A percentile compares a stretch with the other conserved stretches of the same genome.
These are phyloP conservation scores for Ostrea edulis DNA, from an alignment of 1,140 invertebrate genomes.

Conservation along the genomic window DNA sequence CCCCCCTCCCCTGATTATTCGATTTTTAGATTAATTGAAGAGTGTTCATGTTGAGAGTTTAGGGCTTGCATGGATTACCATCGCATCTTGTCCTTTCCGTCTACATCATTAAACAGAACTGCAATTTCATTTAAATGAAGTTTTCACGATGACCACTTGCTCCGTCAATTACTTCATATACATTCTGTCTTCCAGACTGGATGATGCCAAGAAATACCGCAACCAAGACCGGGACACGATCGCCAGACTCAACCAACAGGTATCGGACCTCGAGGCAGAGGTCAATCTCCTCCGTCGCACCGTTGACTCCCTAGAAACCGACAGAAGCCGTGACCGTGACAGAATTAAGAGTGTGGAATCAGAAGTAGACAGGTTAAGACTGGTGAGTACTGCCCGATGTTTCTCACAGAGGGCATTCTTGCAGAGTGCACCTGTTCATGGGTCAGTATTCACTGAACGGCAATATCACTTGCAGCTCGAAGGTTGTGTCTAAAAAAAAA, in stretches of 20 bases:
- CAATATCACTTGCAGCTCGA: too few relatives aligned
- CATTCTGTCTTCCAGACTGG: slow-evolving; percentile 75
- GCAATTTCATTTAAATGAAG: too few relatives aligned
- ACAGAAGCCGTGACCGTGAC: slow-evolving; percentile 78
- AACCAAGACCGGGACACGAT: slow-evolving; percentile 80
- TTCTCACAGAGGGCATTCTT: background rate
- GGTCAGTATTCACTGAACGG: too few relatives aligned
- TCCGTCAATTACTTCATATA: background rate
- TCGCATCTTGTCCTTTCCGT: too few relatives aligned
- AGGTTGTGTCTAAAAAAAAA: too few relatives aligned
- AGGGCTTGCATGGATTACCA: too few relatives aligned
- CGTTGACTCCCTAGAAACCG: slow-evolving; percentile 80
- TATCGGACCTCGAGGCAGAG: slow-evolving; percentile 81
- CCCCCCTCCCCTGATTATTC: too few relatives aligned
- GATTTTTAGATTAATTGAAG: too few relatives aligned
- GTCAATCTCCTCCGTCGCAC: slow-evolving; percentile 80
- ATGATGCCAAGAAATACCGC: slow-evolving; percentile 79
- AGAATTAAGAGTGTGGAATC: slow-evolving; percentile 79
- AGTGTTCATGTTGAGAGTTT: too few relatives aligned
- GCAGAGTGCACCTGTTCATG: too few relatives aligned
- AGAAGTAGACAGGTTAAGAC: slow-evolving; percentile 79
- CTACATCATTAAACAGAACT: too few relatives aligned
- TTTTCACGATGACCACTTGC: background rate
- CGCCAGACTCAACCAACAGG: slow-evolving; percentile 79
- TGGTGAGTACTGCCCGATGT: slow-evolving; percentile 64